These are phyloP conservation scores for Proteles cristata DNA, from an alignment of 2,113 vertebrate species.

Conservation along the genomic window DNA sequence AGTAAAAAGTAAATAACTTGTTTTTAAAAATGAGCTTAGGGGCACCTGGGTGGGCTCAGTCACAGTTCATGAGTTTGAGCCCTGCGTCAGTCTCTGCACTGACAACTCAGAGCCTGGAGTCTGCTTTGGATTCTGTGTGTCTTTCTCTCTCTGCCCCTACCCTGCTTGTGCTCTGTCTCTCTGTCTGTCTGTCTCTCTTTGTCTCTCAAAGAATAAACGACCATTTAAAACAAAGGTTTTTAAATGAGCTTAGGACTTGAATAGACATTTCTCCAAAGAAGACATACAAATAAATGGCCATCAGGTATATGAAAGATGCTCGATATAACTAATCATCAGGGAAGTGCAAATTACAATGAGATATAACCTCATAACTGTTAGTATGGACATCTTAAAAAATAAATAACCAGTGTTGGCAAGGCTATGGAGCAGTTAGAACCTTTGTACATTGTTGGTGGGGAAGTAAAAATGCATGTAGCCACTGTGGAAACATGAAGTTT, in stretches of 20 bases:
- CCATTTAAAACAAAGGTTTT: too few relatives aligned
- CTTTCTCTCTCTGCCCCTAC: too few relatives aligned
- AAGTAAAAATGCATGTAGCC: neutral
- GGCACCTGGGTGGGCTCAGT: too few relatives aligned
- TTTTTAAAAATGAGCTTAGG: neutral
- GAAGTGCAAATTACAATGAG: neutral
- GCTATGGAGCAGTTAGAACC: neutral
- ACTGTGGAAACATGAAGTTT: neutral
- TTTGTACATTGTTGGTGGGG: neutral
- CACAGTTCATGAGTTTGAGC: too few relatives aligned
- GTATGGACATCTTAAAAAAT: neutral
- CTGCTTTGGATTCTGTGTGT: too few relatives aligned
- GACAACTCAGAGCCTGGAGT: too few relatives aligned
- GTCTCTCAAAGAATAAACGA: too few relatives aligned
- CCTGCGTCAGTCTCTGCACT: too few relatives aligned
- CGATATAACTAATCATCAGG: neutral
- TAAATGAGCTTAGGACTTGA: neutral
- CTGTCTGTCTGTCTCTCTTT: too few relatives aligned
- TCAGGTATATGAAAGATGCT: neutral
- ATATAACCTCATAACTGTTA: neutral
- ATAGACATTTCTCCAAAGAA: neutral
- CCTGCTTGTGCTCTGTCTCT: too few relatives aligned
- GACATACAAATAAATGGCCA: neutral
- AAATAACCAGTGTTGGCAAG: neutral
- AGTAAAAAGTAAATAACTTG: neutral